A percentile compares a stretch with the other conserved stretches of the same genome.
Evolutionary conservation across 2,797 vertebrate genomes (phyloP).

Genomic region (Forpus xanthops): DNA sequence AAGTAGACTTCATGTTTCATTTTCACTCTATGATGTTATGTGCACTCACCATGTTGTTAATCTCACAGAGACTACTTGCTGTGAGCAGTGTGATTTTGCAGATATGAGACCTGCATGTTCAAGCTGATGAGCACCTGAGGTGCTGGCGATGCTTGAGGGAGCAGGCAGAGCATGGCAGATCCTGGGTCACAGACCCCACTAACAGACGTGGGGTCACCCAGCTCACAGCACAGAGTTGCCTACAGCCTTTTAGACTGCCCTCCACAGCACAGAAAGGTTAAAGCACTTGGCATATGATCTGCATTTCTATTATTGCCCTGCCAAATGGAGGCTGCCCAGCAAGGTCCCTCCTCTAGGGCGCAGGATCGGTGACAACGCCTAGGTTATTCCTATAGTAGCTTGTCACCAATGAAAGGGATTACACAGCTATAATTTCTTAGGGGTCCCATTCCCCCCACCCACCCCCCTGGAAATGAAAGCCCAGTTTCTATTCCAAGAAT

Average conservation of each 20-base stretch:
- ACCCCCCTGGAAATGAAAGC: background rate
- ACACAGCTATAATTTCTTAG: background rate
- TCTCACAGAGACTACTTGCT: background rate
- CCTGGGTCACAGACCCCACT: too few relatives aligned
- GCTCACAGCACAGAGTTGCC: background rate
- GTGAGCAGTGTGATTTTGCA: background rate
- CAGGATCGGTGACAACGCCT: accelerated
- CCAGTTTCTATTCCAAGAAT: background rate
- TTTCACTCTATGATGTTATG: accelerated
- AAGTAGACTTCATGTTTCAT: background rate
- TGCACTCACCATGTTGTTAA: accelerated
- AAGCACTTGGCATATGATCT: background rate
- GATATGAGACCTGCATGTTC: accelerated
- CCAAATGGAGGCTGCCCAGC: background rate
- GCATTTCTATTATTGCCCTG: background rate
- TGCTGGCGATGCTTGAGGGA: background rate
- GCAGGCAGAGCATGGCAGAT: background rate
- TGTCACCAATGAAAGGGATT: background rate
- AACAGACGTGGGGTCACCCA: background rate
- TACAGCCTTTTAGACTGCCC: background rate
- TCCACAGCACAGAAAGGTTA: background rate
- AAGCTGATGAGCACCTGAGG: background rate
- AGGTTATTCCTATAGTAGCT: background rate
- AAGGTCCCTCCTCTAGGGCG: background rate
- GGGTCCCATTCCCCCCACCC: background rate